A percentile compares a stretch with the other conserved stretches of the same genome.
Evolutionary conservation across 2,113 vertebrate genomes (phyloP).

Genomic region (Oceanodroma tethys): DNA sequence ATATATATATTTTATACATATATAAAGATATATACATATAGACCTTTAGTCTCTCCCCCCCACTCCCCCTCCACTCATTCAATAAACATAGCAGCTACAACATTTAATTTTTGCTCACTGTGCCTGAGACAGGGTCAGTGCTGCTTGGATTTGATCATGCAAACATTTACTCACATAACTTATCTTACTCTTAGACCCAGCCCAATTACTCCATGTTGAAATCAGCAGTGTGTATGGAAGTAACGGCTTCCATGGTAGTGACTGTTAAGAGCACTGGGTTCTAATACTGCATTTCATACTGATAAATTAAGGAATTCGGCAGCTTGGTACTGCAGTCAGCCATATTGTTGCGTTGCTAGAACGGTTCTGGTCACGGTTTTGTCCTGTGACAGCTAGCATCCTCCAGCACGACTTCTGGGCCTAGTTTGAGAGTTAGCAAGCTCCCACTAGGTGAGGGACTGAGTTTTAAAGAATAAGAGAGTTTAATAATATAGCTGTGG

Average conservation of each 20-base stretch:
- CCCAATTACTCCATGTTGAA: background rate
- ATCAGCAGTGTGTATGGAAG: background rate
- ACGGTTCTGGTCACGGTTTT: fast-evolving
- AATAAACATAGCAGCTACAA: background rate
- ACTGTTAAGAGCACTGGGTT: background rate
- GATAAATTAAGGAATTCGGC: background rate
- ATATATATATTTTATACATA: background rate
- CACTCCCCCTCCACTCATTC: fast-evolving
- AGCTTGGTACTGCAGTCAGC: background rate
- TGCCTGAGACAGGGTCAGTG: background rate
- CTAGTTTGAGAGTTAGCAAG: background rate
- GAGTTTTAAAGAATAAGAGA: background rate
- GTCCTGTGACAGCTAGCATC: background rate
- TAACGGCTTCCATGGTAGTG: background rate
- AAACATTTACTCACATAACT: fast-evolving
- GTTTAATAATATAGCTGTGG: background rate
- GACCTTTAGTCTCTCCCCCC: background rate
- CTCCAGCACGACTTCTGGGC: background rate
- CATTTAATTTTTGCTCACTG: background rate
- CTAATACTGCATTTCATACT: background rate
- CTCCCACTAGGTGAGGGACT: background rate
- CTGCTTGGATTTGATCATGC: background rate
- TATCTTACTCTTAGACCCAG: background rate
- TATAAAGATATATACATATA: background rate
- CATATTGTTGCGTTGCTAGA: background rate